phyloP scores from a whole-genome alignment of 1,140 invertebrate genomes.

The Calosoma granatense region DNA sequence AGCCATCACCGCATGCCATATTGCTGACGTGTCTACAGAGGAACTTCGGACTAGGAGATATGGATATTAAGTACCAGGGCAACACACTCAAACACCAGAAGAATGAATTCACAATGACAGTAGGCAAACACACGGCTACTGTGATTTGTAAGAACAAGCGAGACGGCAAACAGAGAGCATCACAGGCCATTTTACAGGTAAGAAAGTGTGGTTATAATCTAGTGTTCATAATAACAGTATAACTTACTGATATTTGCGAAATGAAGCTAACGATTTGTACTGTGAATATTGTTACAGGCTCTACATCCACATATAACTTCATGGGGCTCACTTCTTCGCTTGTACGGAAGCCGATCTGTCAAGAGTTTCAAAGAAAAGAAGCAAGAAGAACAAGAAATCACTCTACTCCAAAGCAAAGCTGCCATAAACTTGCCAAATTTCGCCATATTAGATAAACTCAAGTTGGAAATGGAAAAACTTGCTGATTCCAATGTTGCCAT shows the following conservation, averaged over 20 bases:
- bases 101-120: constrained; percentile 90
- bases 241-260: background rate
- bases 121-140: constrained; percentile 83
- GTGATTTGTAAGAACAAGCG: constrained; percentile 91
- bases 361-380: constrained; percentile 92
- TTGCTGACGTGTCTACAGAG: constrained; percentile 84
- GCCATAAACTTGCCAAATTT: constrained; percentile 87
- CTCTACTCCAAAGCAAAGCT: constrained; percentile 79
- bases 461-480: constrained; percentile 78
- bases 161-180: constrained; percentile 93
- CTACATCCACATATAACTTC: constrained; percentile 86
- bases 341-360: constrained; percentile 88
- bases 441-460: constrained; percentile 84
- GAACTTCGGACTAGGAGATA: constrained; percentile 85
- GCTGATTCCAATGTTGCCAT: constrained; percentile 52
- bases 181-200: constrained; percentile 86
- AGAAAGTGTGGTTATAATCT: too few species aligned
- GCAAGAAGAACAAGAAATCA: constrained; percentile 89
- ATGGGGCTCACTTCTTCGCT: constrained; percentile 87
- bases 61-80: constrained; percentile 70
- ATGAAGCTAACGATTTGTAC: background rate
- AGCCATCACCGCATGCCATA: constrained; percentile 89
- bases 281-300: constrained; percentile 36
- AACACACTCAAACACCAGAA: constrained; percentile 84
- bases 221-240: background rate